Percentiles rank a stretch among this genome's conserved stretches.
Evolutionary conservation across 2,797 vertebrate genomes (phyloP).

Genomic region (Eutrigla gurnardus): DNA sequence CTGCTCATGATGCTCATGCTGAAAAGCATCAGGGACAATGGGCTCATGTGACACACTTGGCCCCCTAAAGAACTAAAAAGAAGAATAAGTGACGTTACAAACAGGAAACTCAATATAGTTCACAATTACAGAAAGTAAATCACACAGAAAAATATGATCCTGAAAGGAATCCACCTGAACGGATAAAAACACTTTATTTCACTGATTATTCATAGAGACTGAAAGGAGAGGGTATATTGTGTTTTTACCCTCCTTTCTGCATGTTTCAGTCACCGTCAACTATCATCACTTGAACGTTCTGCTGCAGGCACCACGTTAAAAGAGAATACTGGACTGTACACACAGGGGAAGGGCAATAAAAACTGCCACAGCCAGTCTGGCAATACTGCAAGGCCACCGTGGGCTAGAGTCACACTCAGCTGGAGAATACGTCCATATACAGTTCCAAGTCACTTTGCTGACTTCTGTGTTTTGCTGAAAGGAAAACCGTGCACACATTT

Average conservation of each 20-base stretch:
- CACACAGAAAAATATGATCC: constrained; percentile 43
- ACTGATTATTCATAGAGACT: constrained; percentile 76
- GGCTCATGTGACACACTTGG: constrained; percentile 39
- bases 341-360: constrained; percentile 65
- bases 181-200: constrained; percentile 88
- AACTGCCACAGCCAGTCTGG: constrained; percentile 79
- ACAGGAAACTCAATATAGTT: constrained; percentile 3
- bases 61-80: constrained; percentile 46
- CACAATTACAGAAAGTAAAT: constrained; percentile 1
- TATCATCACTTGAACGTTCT: constrained; percentile 70
- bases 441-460: constrained; percentile 54
- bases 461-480: constrained; percentile 60
- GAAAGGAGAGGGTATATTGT: constrained; percentile 55
- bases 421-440: constrained; percentile 64
- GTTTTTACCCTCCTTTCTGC: constrained; percentile 64
- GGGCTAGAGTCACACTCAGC: constrained; percentile 71
- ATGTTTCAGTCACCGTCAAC: constrained; percentile 72
- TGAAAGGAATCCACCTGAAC: constrained; percentile 68
- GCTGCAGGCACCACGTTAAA: constrained; percentile 84
- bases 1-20: constrained; percentile 28
- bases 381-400: constrained; percentile 84
- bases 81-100: constrained; percentile 28
- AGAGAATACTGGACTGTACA: constrained; percentile 86
- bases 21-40: constrained; percentile 27
- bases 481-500: constrained; percentile 77